Percentiles rank a stretch among this genome's conserved stretches.
Conservation (phyloP, 1,140 invertebrate genomes). For the Cherax destructor region DNA sequence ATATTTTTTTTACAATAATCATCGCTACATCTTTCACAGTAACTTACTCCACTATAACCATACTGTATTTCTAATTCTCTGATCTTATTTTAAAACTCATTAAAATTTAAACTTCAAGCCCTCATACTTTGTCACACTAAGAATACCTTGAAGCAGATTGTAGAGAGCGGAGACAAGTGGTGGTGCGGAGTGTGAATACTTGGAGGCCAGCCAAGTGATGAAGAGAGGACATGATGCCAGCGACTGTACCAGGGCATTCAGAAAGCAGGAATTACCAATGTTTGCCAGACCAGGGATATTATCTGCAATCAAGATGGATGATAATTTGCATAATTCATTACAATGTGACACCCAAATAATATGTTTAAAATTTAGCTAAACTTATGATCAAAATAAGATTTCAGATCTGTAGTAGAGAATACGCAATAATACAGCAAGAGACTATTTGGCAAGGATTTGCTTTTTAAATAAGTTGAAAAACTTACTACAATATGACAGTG, state of each 20-base stretch:
- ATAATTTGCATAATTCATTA: not conserved
- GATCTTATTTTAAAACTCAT: too few relatives aligned
- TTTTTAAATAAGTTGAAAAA: not conserved
- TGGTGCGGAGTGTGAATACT: not conserved
- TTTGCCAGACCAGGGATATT: conserved; percentile 84
- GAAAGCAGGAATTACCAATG: conserved; percentile 90
- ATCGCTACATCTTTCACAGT: too few relatives aligned
- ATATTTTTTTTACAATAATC: too few relatives aligned
- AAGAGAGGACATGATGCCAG: conserved; percentile 86
- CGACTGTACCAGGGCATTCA: conserved; percentile 90
- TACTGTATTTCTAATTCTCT: too few relatives aligned
- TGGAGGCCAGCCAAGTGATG: conserved; percentile 83
- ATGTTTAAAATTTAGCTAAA: not conserved
- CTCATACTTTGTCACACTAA: not conserved
- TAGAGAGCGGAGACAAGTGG: conserved; percentile 51
- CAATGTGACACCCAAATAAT: not conserved
- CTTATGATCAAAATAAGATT: not conserved
- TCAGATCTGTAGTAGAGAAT: not conserved
- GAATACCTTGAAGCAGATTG: conserved; percentile 60
- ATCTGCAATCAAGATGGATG: conserved; percentile 30
- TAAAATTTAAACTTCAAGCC: too few relatives aligned
- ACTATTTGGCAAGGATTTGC: not conserved
- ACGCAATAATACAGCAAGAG: not conserved
- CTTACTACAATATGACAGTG: too few relatives aligned
- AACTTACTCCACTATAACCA: too few relatives aligned